phyloP scores from a whole-genome alignment of 37 sponge, comb jelly and placozoan genomes.

The Agelas oroides region DNA sequence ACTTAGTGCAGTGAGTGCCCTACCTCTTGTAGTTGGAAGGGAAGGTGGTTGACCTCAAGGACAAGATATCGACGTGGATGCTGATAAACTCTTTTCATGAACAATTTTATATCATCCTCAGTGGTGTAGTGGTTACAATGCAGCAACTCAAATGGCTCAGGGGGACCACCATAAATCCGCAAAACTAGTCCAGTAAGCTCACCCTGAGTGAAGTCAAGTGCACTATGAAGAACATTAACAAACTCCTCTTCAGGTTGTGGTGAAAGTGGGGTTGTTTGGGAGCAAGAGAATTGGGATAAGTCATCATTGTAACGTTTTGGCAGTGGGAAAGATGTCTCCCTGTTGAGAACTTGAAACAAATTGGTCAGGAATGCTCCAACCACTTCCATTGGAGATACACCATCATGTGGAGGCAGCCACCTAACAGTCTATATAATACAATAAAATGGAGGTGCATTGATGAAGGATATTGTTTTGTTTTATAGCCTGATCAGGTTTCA shows the following conservation, averaged over 20 bases:
- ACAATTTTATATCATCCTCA: constrained; percentile 59
- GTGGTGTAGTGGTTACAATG: constrained; percentile 12
- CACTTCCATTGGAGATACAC: constrained; percentile 14
- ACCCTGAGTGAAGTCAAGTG: constrained; percentile 60
- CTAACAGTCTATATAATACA: too few relatives aligned
- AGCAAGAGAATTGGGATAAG: too few relatives aligned
- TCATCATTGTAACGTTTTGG: too few relatives aligned
- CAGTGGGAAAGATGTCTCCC: background rate
- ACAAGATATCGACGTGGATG: constrained; percentile 50
- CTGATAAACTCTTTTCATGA: constrained; percentile 29
- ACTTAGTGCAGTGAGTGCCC: too few relatives aligned
- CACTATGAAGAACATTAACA: too few relatives aligned
- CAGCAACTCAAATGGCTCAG: background rate
- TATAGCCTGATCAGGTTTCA: too few relatives aligned
- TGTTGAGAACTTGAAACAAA: background rate
- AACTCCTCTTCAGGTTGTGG: too few relatives aligned
- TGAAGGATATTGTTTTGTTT: too few relatives aligned
- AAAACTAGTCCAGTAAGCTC: background rate
- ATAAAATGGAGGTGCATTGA: too few relatives aligned
- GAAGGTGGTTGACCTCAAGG: constrained; percentile 75
- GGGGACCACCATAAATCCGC: too few relatives aligned
- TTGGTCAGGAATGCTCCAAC: constrained; percentile 45
- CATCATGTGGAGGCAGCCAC: background rate
- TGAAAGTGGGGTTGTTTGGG: too few relatives aligned
- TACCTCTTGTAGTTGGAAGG: constrained; percentile 47